Evolutionary conservation across 2,113 vertebrate species (phyloP), one percentile per base, ranked within the genome.

Genomic region (Alligator mississippiensis): DNA sequence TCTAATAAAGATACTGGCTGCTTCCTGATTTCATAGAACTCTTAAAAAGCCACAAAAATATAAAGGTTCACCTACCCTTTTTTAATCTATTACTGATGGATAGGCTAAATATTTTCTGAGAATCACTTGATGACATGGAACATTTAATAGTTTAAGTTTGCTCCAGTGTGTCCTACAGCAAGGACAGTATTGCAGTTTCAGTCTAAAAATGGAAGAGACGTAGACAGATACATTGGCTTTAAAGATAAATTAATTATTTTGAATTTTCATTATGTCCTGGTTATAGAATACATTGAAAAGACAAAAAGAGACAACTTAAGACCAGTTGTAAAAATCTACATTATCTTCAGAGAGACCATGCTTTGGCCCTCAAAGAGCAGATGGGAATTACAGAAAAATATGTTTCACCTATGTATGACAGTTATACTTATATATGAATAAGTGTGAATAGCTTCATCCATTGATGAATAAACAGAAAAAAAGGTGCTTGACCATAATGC

Each of bases 391-490:
- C 90, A 80, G 75, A 87, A 80, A 64, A 92, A 28, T 59, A 77
- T 90, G 93, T 93, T 77, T 95, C 96, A 97, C 92, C 94, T 47
- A 47, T 47, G 47, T 47, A 93, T 66, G 89, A 84, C 93, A 96
- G 95, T 96, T 94, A 95, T 93, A 97, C 96, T 95, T 97, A 89
- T 87, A 77, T 93, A 95, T 97, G 93, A 96, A 93, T 96, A 96
- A 94, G 78, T 93, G 66, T 82, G 88, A 96, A 58, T 80, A 27
- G 62, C 82, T 97, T 97, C 96, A 96, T 64, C 18, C 1, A 64
- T 84, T 84, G 82, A 92, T 97, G 93, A 97, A 89, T 89, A 93
- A 93, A 97, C 34, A 93, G 82, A 90, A 96, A 93, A 72, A 38
- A 58, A 95, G 90, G 85, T 93, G 94, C 89, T 94, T 85, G 80